phyloP scores from a whole-genome alignment of 2,113 vertebrate genomes.

The Tamias sibiricus region DNA sequence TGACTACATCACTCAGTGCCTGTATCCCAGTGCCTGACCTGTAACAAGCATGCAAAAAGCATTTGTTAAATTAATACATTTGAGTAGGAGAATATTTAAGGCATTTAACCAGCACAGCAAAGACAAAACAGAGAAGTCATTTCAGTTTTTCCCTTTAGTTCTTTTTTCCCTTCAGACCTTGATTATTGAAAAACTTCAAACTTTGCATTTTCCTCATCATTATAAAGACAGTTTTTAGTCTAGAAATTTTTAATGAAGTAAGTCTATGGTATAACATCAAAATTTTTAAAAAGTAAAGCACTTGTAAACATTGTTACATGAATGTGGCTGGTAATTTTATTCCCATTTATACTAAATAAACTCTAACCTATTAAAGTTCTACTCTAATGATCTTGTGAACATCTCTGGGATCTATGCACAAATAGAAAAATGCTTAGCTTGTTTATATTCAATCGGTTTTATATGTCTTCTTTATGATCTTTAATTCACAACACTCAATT shows the following conservation, averaged over 20 bases:
- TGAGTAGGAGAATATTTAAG: not conserved
- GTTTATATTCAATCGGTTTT: not conserved
- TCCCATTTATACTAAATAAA: not conserved
- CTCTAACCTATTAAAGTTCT: no score
- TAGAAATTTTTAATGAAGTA: not conserved
- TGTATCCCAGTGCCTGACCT: not conserved
- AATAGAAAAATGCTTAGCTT: not conserved
- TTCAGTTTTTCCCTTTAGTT: not conserved
- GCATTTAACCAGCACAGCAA: not conserved
- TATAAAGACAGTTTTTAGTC: not conserved
- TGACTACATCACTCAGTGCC: not conserved
- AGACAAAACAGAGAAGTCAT: not conserved
- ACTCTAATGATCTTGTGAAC: not conserved
- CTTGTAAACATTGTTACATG: not conserved
- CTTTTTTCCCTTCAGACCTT: not conserved
- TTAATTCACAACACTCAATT: not conserved
- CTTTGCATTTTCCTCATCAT: not conserved
- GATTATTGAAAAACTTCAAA: not conserved
- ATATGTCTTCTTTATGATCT: not conserved
- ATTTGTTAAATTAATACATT: not conserved
- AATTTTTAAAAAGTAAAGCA: not conserved
- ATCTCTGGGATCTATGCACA: not conserved
- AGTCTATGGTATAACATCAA: not conserved
- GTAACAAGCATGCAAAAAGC: not conserved
- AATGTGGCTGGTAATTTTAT: not conserved